Base-by-base conservation (phyloP, 1,140 invertebrate species). In the Magallana gigas region DNA sequence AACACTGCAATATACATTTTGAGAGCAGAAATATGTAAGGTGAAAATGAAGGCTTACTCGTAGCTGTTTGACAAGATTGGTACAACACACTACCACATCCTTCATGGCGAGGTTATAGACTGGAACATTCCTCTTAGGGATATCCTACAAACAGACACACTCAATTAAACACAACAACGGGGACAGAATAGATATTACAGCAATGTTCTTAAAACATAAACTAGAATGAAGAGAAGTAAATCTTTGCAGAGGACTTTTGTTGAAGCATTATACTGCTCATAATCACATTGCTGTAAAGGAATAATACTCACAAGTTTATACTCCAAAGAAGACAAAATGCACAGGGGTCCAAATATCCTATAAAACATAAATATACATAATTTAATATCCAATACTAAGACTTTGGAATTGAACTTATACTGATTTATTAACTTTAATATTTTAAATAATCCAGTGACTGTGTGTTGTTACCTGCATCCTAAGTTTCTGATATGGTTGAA, bases 31-130 rank as follows among this genome's bases (percentile, higher is more conserved):
- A 48, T 48, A 48, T 48, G 36, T 48, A 48, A 48, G 36, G 36
- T 48, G 5, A 48, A 48, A 48, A 5, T 48, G 36, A 48, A 48
- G 36, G 23, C 71, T 87, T 87, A 97, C 97, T 94, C 97, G 97
- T 82, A 94, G 94, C 68, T 95, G 91, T 91, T 95, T 95, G 60
- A 92, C 94, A 57, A 98, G 95, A 76, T 97, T 97, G 81, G 97
- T 97, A 83, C 96, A 96, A 9, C 97, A 97, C 57, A 98, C 94
- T 8, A 97, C 95, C 4, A 98, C 92, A 83, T 96, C 96, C 90
- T 96, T 96, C 98, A 98, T 98, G 0, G 97, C 96, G 60, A 97
- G 96, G 48, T 97, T 97, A 91, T 96, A 97, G 12, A 98, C 95
- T n/a, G 98, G 97, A 90, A 96, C 96, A 1, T 95, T 95, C 18